Evolutionary conservation across 2,888 invertebrate genomes (phyloP), one percentile per base, ranked within the genome.

Genomic region (Ectropis crepuscularia): DNA sequence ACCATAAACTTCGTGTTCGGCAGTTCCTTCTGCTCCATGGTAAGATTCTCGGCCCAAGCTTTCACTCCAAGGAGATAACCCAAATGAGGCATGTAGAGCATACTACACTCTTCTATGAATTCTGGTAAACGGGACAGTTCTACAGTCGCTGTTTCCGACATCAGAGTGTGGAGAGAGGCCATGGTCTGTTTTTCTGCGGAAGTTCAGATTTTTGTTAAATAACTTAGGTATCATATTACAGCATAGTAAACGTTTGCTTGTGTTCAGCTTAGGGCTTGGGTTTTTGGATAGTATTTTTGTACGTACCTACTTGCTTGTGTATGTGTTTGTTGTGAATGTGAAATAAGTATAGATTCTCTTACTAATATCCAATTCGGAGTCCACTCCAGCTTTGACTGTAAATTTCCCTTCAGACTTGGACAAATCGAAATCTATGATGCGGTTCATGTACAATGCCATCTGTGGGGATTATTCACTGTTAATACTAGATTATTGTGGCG

Each of bases 41-140:
- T 88, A 58, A 95, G 90, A 76, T 93, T 77, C 0, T 92, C 88
- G 0, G 91, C 93, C 94, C 96, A 95, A 65, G 94, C 92, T 57
- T 95, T 95, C n/a, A 98, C 94, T 0, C 95, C 95, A 9, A 98
- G 89, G 67, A 98, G 87, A 86, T 97, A 97, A 0, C 98, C 97
- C 67, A 96, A 93, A 83, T 96, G 96, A 0, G 96, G 96, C 78
- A 96, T 92, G 81, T 96, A 96, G 57, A 95, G 83, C 86, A 96
- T 94, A 11, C 94, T 93, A 77, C 96, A 96, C 73, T 94, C 94
- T 37, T 93, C 87, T 43, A 97, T 93, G 81, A 94, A 95, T 4
- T 93, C 85, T 0, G 96, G 96, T 41, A 97, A 90, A 38, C 95
- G 93, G 46, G 94, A 88, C 69, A 96, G 87, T 73, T 97, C 97